Base-by-base conservation (phyloP, 2,797 vertebrate genomes). In the Anguilla pacifica region DNA sequence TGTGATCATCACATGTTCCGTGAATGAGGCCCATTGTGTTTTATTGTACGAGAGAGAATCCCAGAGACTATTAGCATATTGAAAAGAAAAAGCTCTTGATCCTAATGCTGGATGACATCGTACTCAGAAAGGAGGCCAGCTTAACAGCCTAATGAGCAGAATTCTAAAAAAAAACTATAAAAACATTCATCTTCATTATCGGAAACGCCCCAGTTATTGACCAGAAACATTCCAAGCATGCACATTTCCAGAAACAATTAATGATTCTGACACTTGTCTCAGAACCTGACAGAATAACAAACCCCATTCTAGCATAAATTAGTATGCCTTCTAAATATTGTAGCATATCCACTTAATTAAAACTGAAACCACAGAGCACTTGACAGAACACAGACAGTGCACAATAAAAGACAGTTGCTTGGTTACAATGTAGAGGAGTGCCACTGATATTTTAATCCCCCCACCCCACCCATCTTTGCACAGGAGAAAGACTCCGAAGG, bases 161-260 rank as follows among this genome's bases (percentile, higher is more conserved):
- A n/a, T 49, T 51, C 46, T 22, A 82, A 51, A 82, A 82, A 82
- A 82, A 19, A 82, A 82, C 79, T 4, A 72, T 28, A 82, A 82
- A 46, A 67, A 82, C 46, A 51, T 77, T 77, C 70, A 74, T 74
- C 79, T n/a, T 82, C 43, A 82, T 82, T 82, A 82, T n/a, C 3
- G 43, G 25, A 46, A 82, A 82, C 7, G n/a, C 79, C 79, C 17
- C 6, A 49, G 77, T 46, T 81, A 81, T 9, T 22, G 43, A 81
- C 46, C 19, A 82, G 46, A 82, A 11, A 82, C 46, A 81, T 81
- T 46, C 77, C 35, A 49, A 82, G 43, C 9, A 49, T n/a, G 19
- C 43, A 82, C 22, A 81, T 49, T 81, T 17, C 7, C 2, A 28
- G 6, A 46, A 43, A 74, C 3, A 35, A 35, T 22, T 79, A 35